phyloP scores from a whole-genome alignment of 1,140 invertebrate genomes.

The Diachasmimorpha longicaudata region DNA sequence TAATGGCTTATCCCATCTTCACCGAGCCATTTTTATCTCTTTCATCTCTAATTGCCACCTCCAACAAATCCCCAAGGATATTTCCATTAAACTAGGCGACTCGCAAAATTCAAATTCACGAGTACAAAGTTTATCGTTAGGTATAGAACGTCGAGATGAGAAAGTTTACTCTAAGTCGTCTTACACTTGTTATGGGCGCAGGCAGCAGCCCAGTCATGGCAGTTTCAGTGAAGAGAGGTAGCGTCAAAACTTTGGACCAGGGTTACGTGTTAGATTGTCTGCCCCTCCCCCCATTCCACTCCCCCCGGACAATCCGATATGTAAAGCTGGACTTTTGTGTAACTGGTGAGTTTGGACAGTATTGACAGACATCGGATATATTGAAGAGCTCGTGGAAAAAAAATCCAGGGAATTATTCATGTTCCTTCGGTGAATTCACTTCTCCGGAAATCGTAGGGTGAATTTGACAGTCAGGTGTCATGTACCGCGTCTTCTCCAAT shows the following conservation, averaged over 20 bases:
- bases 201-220: background rate
- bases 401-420: background rate
- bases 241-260: background rate
- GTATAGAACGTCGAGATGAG: conserved; percentile 3
- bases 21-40: background rate
- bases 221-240: background rate
- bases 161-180: conserved; percentile 10
- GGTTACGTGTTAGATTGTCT: conserved; percentile 10
- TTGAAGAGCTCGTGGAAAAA: background rate
- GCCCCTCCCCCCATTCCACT: too few species aligned
- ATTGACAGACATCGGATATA: background rate
- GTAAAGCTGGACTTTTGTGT: conserved; percentile 4
- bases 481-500: too few species aligned
- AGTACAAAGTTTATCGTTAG: conserved; percentile 7
- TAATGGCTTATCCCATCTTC: too few species aligned
- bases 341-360: background rate
- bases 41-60: conserved; percentile 7
- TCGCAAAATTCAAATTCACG: conserved; percentile 8
- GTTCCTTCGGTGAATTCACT: background rate
- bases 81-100: conserved; percentile 7
- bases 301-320: background rate
- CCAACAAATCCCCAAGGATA: background rate
- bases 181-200: conserved; percentile 4
- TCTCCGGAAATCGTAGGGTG: background rate
- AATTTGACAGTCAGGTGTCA: background rate